Evolutionary conservation across 2,888 invertebrate genomes (phyloP), one percentile per base, ranked within the genome.

Genomic region (Alviniconcha strummeri): DNA sequence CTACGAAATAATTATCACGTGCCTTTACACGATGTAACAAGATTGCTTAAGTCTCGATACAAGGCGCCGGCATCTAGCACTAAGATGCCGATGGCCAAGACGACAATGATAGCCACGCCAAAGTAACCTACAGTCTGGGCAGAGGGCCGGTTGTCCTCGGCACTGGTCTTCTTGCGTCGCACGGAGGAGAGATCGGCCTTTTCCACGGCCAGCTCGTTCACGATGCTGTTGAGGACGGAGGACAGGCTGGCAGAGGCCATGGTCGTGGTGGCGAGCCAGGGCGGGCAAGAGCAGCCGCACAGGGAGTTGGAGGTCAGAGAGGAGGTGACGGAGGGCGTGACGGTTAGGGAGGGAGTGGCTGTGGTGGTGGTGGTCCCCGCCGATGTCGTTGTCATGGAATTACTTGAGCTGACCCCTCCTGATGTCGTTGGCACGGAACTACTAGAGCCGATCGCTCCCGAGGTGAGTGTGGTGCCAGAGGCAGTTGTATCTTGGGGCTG

Each of bases 91-190:
- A 84, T 17, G 8, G 83, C 76, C 15, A 76, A 79, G 56, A 69
- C 81, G 5, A 78, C 76, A 9, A 87, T 81, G 36, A 86, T 77
- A 64, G 60, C 79, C 56, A 87, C 80, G 17, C 87, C 87, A 8
- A 86, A 80, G 77, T 86, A 87, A 13, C 87, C 87, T 5, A 87
- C 77, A 17, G 87, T 84, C 79, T 86, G 84, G 5, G 87, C 87
- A 5, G 85, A 86, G 17, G 83, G 81, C 4, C 87, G 74, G 5
- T 81, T 57, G 83, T 87, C 87, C 2, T 57, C 19, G 3, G 60
- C 80, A 74, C 87, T 86, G 77, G 78, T 83, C 71, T 82, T 83
- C 75, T 81, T 85, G 7, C 87, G 54, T 17, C 75, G 81, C 15
- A 55, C 76, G 74, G 83, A 76, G 8, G 87, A 87, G 60, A 86